Conservation (phyloP, 2,797 vertebrate genomes). For the Fringilla coelebs region DNA sequence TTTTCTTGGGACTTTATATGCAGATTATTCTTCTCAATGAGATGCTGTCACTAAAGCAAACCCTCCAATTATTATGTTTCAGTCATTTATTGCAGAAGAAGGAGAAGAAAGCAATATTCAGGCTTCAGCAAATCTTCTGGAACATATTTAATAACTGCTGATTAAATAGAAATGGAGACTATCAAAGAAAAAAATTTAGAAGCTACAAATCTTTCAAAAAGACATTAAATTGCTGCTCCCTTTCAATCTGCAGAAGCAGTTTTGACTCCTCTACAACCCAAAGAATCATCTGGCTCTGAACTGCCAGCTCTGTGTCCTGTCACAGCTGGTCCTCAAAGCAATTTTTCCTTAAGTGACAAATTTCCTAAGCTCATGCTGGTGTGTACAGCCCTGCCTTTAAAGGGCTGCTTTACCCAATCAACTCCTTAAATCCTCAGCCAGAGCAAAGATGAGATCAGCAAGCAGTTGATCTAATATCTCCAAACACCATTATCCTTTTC, state of each 20-base stretch:
- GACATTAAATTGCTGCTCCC: background rate
- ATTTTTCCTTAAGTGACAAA: background rate
- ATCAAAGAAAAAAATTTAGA: background rate
- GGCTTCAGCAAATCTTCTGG: background rate
- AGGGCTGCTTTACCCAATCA: background rate
- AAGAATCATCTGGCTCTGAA: background rate
- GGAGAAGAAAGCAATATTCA: background rate
- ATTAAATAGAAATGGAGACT: background rate
- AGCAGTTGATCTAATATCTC: background rate
- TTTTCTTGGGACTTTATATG: background rate
- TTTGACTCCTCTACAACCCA: background rate
- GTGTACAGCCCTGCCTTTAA: background rate
- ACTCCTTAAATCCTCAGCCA: background rate
- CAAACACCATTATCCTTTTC: background rate
- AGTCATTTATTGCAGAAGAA: background rate
- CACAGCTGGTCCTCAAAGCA: background rate
- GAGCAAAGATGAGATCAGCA: background rate
- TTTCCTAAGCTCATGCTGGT: background rate
- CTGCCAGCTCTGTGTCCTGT: background rate
- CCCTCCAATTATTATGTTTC: background rate
- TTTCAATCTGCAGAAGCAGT: background rate
- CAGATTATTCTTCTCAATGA: background rate
- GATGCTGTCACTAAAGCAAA: background rate
- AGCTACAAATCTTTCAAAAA: background rate
- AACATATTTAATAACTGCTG: background rate